These are phyloP conservation scores for Lerista edwardsae DNA, from an alignment of 2,797 vertebrate species.

Conservation along the genomic window DNA sequence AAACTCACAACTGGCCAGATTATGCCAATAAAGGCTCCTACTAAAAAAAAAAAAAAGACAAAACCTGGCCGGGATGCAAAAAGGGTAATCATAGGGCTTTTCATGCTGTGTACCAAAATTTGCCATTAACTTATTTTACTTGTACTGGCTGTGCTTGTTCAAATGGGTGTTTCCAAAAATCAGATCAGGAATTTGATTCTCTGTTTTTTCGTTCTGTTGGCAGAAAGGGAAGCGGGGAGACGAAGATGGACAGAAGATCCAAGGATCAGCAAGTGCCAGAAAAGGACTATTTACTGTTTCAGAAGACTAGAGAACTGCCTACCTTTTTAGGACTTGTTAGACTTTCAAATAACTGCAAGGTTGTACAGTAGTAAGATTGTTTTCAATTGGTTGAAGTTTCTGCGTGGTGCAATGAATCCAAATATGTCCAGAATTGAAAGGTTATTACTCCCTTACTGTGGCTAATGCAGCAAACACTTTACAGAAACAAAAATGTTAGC, in stretches of 20 bases:
- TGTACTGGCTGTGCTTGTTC: background rate
- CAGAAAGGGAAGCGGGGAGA: background rate
- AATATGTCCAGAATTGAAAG: background rate
- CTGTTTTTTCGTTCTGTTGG: too few species aligned
- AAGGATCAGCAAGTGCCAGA: background rate
- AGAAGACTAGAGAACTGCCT: background rate
- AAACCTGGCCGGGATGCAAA: background rate
- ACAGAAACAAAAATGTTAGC: background rate
- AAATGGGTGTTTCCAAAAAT: background rate
- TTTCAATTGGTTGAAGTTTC: background rate
- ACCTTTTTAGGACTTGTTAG: background rate
- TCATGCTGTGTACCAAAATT: too few species aligned
- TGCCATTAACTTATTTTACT: background rate
- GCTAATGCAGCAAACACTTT: background rate
- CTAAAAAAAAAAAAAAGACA: too few species aligned
- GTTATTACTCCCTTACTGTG: background rate
- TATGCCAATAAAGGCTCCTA: too few species aligned
- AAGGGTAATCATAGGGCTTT: background rate
- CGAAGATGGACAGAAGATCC: background rate
- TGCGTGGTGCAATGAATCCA: background rate
- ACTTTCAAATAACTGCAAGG: background rate
- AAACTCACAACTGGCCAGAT: too few species aligned
- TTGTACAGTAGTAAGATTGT: background rate
- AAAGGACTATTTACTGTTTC: background rate
- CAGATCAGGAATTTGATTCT: background rate